phyloP scores from a whole-genome alignment of 2,797 vertebrate species.

The Sebastiscus albofasciatus region DNA sequence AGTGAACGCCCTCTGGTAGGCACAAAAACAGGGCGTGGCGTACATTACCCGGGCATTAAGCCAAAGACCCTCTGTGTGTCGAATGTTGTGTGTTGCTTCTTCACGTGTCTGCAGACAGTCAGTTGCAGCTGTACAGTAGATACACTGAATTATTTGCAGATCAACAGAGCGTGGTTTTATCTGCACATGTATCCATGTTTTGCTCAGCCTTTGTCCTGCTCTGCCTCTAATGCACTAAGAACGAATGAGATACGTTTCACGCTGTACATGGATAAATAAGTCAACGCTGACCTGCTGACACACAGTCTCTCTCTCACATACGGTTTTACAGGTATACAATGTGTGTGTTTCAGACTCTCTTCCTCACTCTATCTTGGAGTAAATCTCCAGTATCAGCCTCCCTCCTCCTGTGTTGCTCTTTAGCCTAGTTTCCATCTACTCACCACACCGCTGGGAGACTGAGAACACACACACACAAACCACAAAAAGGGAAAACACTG shows the following conservation, averaged over 20 bases:
- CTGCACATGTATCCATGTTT: not conserved
- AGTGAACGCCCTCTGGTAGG: conserved; percentile 14
- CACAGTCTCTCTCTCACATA: not conserved
- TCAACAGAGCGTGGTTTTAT: conserved; percentile 6
- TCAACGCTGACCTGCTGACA: conserved; percentile 14
- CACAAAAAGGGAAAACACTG: not conserved
- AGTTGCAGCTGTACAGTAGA: conserved; percentile 33
- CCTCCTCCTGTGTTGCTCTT: conserved; percentile 31
- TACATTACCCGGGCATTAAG: conserved; percentile 45
- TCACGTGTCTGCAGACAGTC: conserved; percentile 20
- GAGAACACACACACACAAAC: not conserved
- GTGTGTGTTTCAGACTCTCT: not conserved
- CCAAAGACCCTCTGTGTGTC: conserved; percentile 39
- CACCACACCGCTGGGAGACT: conserved; percentile 20
- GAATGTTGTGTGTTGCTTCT: conserved; percentile 24
- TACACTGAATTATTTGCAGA: conserved; percentile 3
- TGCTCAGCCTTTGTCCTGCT: conserved; percentile 11
- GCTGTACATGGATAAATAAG: conserved; percentile 4
- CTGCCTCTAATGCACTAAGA: not conserved
- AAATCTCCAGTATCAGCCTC: conserved; percentile 24
- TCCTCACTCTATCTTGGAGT: conserved; percentile 9
- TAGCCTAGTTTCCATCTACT: conserved; percentile 49
- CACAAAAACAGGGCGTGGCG: conserved; percentile 55
- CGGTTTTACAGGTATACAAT: conserved; percentile 1
- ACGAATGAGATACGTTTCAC: not conserved